Conservation (phyloP, 1,140 invertebrate species). For the Melitaea cinxia region DNA sequence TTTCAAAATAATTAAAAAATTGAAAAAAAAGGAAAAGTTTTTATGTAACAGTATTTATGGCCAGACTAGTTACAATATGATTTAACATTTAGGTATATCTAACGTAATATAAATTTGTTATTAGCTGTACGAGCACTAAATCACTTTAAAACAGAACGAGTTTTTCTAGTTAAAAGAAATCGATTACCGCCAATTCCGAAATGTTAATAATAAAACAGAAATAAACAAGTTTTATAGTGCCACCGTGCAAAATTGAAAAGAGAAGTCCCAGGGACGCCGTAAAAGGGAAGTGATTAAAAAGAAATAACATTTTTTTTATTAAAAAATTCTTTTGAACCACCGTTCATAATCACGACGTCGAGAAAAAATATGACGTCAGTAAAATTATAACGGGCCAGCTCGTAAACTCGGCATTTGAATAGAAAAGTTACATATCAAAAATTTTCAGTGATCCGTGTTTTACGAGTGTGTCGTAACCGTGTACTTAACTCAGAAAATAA, state of each 20-base stretch:
- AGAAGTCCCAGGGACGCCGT: constrained; percentile 51
- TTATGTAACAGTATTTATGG: no score
- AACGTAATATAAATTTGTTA: neutral
- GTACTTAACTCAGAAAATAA: constrained; percentile 78
- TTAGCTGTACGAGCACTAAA: neutral
- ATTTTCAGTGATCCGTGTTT: constrained; percentile 81
- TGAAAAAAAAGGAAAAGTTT: no score
- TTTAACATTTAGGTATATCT: no score
- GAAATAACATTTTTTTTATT: constrained; percentile 71
- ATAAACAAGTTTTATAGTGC: constrained; percentile 57
- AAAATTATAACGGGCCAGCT: constrained; percentile 76
- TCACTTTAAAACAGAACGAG: constrained; percentile 3
- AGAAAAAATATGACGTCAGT: constrained; percentile 74
- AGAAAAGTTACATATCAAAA: constrained; percentile 81
- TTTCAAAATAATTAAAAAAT: no score
- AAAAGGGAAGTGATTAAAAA: constrained; percentile 78
- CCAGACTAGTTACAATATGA: no score
- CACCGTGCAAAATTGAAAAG: constrained; percentile 59
- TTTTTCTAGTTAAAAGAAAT: constrained; percentile 30
- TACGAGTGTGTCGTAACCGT: constrained; percentile 80
- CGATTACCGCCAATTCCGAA: constrained; percentile 38
- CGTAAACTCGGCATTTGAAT: constrained; percentile 80
- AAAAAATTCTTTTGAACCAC: constrained; percentile 72
- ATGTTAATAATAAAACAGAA: constrained; percentile 49
- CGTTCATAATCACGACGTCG: constrained; percentile 67